Evolutionary conservation across 2,113 vertebrate genomes (phyloP), one percentile per base, ranked within the genome.

Genomic region (Corydoras sp.): DNA sequence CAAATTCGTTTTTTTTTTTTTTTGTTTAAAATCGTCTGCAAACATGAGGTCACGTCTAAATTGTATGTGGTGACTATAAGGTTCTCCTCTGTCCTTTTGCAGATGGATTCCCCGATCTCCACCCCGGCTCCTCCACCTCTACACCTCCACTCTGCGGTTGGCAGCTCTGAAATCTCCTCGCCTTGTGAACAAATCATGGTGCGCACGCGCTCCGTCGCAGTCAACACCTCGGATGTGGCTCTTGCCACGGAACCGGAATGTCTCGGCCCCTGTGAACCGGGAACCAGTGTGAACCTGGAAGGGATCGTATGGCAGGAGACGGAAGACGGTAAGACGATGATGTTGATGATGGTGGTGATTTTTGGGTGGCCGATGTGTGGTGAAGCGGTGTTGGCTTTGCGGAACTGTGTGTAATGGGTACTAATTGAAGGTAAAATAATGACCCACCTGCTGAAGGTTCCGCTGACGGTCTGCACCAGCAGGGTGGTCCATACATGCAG

Each of bases 111-210:
- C 85, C 94, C 96, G 0, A 92, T 95, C 76, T 94, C 95, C 68
- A 94, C 96, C 0, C 94, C 96, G 10, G 93, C 93, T 0, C 95
- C 95, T 82, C 86, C 95, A 77, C 94, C 96, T 14, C 88, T 97
- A 79, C 95, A 98, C 82, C 93, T 97, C 76, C 91, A 96, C 12
- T 91, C 95, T 35, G 88, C 95, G 0, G 93, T 93, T 0, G 91
- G 94, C 81, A 95, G 81, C 90, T 94, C 83, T 0, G 95, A 98
- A 86, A 97, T 99, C 76, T 92, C 97, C 0, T 99, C 95, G 0
- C 93, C 96, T 0, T 98, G 96, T 0, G 96, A 99, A 87, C 97
- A 99, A 89, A 99, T 99, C 85, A 99, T 99, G 97, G 97, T 99
- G 50, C 95, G 96, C 66, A 97, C 96, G 2, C 94, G 97, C 76